These are phyloP conservation scores for Garrulus glandarius DNA, from an alignment of 2,797 vertebrate genomes.

Conservation along the genomic window DNA sequence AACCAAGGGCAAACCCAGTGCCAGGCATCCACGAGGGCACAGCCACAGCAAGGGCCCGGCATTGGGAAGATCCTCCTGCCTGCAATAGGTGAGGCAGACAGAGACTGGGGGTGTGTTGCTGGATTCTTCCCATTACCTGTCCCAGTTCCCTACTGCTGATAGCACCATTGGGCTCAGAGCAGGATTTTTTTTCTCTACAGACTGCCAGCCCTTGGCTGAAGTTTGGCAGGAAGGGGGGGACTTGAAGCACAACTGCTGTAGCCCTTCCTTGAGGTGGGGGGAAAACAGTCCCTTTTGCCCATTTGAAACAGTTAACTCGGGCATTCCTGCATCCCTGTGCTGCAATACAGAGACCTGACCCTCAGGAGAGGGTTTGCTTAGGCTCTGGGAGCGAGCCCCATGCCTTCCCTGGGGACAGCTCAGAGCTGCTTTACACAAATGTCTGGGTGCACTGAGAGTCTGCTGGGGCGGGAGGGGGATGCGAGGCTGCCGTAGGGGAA, in stretches of 20 bases:
- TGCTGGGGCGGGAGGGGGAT: background rate
- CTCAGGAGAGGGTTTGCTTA: background rate
- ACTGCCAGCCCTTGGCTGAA: background rate
- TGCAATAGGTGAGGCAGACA: background rate
- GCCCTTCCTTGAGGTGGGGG: background rate
- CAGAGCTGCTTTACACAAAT: background rate
- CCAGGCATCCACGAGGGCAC: background rate
- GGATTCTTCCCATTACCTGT: background rate
- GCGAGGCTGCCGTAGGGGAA: background rate
- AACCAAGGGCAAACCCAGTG: background rate
- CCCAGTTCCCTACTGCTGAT: background rate
- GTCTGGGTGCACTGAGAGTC: background rate
- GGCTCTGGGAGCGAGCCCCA: background rate
- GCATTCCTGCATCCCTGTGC: background rate
- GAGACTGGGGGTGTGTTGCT: background rate
- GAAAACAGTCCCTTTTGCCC: background rate
- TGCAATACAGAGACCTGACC: background rate
- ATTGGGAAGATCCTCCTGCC: background rate
- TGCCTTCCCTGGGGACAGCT: background rate
- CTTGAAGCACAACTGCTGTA: background rate
- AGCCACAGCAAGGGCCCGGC: accelerated
- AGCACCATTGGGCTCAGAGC: background rate
- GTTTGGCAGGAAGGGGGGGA: background rate
- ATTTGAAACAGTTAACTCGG: background rate
- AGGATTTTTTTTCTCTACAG: background rate